phyloP scores from a whole-genome alignment of 2,888 invertebrate species.

The Physocephala rufipes region DNA sequence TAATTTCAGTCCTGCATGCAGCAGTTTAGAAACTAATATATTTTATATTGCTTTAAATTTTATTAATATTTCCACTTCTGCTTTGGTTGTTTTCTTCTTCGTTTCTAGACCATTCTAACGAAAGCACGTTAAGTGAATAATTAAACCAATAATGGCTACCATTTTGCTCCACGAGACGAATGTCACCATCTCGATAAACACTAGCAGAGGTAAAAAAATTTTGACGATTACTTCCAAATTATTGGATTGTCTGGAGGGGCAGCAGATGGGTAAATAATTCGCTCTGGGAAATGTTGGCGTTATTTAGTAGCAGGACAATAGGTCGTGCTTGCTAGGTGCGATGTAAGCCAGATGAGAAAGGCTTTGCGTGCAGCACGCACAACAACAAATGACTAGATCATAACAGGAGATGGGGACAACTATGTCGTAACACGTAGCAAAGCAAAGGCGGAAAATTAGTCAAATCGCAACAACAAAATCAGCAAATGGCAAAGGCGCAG shows the following conservation, averaged over 20 bases:
- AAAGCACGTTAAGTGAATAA: too few species aligned
- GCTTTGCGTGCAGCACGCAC: too few species aligned
- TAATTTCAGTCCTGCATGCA: too few species aligned
- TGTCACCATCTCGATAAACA: slow-evolving; percentile 17
- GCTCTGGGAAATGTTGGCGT: slow-evolving; percentile 23
- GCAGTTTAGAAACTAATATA: too few species aligned
- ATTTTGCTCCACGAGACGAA: slow-evolving; percentile 10
- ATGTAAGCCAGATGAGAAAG: background rate
- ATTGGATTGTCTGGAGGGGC: slow-evolving; percentile 9
- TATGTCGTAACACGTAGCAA: slow-evolving; percentile 17
- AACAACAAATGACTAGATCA: too few species aligned
- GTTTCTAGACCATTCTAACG: background rate
- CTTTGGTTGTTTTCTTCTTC: background rate
- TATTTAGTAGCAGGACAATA: slow-evolving; percentile 34
- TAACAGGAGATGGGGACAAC: slow-evolving; percentile 40
- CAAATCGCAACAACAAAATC: slow-evolving; percentile 36
- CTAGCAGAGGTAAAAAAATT: slow-evolving; percentile 10
- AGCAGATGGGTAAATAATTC: background rate
- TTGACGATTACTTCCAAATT: slow-evolving; percentile 25
- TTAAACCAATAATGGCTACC: background rate
- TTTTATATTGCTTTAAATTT: too few species aligned
- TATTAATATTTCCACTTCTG: background rate
- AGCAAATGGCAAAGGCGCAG: slow-evolving; percentile 23
- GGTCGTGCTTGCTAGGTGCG: background rate
- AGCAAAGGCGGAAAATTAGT: slow-evolving; percentile 48